Evolutionary conservation across 1,140 invertebrate genomes (phyloP), one percentile per base, ranked within the genome.

Genomic region (Drosophila bocki): DNA sequence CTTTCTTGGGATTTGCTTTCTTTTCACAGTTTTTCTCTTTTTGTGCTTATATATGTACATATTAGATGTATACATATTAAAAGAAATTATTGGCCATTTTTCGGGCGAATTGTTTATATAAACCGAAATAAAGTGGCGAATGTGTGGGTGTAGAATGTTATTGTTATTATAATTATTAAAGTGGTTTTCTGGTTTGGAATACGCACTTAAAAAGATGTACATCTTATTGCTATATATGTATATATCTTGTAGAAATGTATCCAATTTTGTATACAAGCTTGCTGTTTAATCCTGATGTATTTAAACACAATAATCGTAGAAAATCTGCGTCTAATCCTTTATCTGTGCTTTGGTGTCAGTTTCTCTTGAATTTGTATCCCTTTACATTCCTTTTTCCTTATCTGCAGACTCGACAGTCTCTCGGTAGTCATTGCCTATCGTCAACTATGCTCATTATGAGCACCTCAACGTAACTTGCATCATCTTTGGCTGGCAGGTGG

Each of bases 401-500:
- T 26, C 39, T 26, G 7, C 37, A 33, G 35, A 33, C 41, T 51
- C 12, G 29, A n/a, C 50, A 17, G 29, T 13, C 33, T 35, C 51
- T 37, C 33, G 17, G 32, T 37, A 37, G 44, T 37, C 63, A 44
- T 82, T 53, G 5, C 22, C 56, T 19, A 67, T 70, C 68, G 35
- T 74, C 35, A 59, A 53, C 44, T 19, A 22, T 3, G 53, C 56
- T 59, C 44, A 61, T 56, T 53, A 77, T 63, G 60, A 39, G 33
- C 42, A 35, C 64, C 35, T 39, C 33, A 50, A 67, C 15, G 44
- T 45, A 71, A 65, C 61, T 53, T 58, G 35, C 76, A 80, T 77
- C 64, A 84, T 83, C 69, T 75, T 51, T 47, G 50, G 62, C 32
- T 69, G 50, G 64, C 68, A 71, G 58, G 60, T 75, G 51, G 62